Conservation (phyloP, 2,888 invertebrate species). For the Drosophila macrospina region DNA sequence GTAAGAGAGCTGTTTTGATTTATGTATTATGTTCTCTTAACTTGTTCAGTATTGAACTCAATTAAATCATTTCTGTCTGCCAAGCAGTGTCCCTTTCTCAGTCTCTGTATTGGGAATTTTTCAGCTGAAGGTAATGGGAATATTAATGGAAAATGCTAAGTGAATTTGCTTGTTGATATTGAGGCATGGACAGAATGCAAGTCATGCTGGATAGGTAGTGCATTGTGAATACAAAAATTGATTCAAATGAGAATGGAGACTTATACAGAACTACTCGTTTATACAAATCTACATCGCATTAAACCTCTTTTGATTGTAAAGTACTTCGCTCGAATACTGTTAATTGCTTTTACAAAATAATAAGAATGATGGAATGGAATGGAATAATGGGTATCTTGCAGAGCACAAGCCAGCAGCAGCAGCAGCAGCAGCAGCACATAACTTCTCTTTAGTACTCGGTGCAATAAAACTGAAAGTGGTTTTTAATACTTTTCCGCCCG, state of each 20-base stretch:
- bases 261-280: not conserved
- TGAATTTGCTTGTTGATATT: slow-evolving; percentile 3
- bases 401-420: slow-evolving; percentile 6
- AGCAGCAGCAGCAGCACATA: not conserved
- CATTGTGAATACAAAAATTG: slow-evolving; percentile 41
- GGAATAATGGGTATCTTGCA: slow-evolving; percentile 8
- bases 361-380: slow-evolving; percentile 48
- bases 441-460: slow-evolving; percentile 24
- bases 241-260: slow-evolving; percentile 32
- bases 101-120: not conserved
- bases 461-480: slow-evolving; percentile 56
- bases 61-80: not conserved
- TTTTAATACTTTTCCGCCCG: slow-evolving; percentile 51
- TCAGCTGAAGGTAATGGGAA: not conserved
- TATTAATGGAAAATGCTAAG: not conserved
- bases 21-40: no score
- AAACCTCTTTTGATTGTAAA: slow-evolving; percentile 44
- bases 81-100: not conserved
- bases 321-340: slow-evolving; percentile 39
- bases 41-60: not conserved
- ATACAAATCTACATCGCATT: slow-evolving; percentile 12
- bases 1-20: not conserved
- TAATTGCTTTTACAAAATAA: slow-evolving; percentile 43
- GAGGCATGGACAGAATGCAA: slow-evolving; percentile 6
- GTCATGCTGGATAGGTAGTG: slow-evolving; percentile 5